phyloP scores from a whole-genome alignment of 2,888 invertebrate species.

The Eristalinus sepulchralis region DNA sequence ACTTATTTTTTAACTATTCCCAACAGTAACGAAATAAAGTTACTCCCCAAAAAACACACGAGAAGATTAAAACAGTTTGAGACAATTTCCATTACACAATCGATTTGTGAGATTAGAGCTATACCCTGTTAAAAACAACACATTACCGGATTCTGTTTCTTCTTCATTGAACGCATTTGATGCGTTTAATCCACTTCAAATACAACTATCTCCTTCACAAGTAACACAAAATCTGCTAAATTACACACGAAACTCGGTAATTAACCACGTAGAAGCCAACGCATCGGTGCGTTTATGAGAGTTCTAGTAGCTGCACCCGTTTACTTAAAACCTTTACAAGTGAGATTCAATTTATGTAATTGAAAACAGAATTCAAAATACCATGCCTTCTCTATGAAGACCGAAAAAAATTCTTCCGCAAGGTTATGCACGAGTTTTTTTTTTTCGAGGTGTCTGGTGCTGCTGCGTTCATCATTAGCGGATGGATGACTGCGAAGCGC shows the following conservation, averaged over 20 bases:
- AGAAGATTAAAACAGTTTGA: too few species aligned
- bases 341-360: slow-evolving; percentile 21
- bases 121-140: background rate
- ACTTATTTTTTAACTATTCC: too few species aligned
- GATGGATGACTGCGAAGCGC: background rate
- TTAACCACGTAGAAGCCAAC: slow-evolving; percentile 7
- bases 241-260: background rate
- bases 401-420: slow-evolving; percentile 31
- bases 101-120: slow-evolving; percentile 5
- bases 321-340: slow-evolving; percentile 10
- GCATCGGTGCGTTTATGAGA: slow-evolving; percentile 5
- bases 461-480: slow-evolving; percentile 32
- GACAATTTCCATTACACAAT: slow-evolving; percentile 37
- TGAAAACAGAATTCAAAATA: slow-evolving; percentile 3
- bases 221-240: background rate
- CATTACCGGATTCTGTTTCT: slow-evolving; percentile 2
- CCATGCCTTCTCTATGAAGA: slow-evolving; percentile 1
- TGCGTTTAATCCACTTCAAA: slow-evolving; percentile 30
- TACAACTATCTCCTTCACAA: background rate
- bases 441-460: slow-evolving; percentile 21
- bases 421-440: slow-evolving; percentile 67
- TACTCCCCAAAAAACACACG: too few species aligned
- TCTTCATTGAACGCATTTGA: background rate
- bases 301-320: background rate
- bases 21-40: background rate